Conservation (phyloP, 2,797 vertebrate species). For the Halcyon smyrnensis region DNA sequence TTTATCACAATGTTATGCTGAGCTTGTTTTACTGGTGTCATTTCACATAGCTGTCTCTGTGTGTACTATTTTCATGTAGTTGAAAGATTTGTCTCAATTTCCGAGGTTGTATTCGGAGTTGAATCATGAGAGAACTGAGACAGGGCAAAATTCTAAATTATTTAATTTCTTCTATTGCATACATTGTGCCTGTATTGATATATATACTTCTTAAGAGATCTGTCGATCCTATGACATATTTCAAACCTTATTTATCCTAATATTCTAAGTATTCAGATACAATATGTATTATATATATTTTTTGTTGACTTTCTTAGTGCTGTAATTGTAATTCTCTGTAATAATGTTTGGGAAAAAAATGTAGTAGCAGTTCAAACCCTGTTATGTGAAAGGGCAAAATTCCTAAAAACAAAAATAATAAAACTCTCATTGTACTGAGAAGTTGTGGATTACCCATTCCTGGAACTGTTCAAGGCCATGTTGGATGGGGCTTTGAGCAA, state of each 20-base stretch:
- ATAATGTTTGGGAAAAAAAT: not conserved
- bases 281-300: not conserved
- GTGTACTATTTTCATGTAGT: not conserved
- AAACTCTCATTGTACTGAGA: not conserved
- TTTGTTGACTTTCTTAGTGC: not conserved
- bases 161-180: not conserved
- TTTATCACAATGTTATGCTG: not conserved
- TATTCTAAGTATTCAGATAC: not conserved
- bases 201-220: not conserved
- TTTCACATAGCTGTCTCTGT: not conserved
- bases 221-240: not conserved
- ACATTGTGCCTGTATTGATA: not conserved
- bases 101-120: not conserved
- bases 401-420: not conserved
- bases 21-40: not conserved
- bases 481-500: too few relatives aligned
- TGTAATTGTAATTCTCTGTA: not conserved
- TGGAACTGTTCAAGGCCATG: too few relatives aligned
- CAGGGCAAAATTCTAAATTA: not conserved
- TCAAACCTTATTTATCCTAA: not conserved
- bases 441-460: not conserved
- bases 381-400: not conserved
- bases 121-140: not conserved
- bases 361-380: not conserved
- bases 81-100: not conserved